Evolutionary conservation across 2,888 invertebrate species (phyloP).

Genomic region (Macrosoma leucophasiata): DNA sequence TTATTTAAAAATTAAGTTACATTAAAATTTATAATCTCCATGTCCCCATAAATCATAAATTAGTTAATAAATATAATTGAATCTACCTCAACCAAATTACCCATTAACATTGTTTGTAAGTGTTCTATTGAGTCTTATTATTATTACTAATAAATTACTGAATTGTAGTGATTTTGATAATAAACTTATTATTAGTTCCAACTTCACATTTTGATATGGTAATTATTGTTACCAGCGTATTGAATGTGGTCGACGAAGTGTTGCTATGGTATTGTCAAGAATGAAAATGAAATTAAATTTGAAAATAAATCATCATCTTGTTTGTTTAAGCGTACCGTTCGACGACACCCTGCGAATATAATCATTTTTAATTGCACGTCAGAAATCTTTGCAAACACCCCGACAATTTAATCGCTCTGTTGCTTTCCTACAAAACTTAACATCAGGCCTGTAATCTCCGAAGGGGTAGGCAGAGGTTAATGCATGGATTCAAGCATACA

Average conservation of each 20-base stretch:
- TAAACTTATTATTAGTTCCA: constrained; percentile 62
- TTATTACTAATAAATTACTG: constrained; percentile 62
- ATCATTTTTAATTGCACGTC: no score
- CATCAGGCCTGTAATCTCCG: no score
- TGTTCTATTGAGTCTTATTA: constrained; percentile 72
- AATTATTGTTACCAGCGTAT: constrained; percentile 70
- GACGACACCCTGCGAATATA: no score
- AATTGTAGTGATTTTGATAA: constrained; percentile 67
- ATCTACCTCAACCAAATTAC: constrained; percentile 75
- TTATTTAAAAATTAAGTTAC: constrained; percentile 7
- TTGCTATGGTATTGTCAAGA: constrained; percentile 56
- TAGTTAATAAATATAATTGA: constrained; percentile 56
- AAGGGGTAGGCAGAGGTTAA: no score
- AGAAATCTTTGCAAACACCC: no score
- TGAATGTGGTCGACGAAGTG: constrained; percentile 58
- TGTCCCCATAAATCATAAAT: constrained; percentile 33
- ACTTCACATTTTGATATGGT: constrained; percentile 70
- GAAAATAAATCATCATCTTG: constrained; percentile 32
- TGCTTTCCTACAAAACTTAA: no score
- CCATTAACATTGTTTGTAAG: constrained; percentile 70
- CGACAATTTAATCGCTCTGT: no score
- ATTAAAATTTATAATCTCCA: constrained; percentile 15
- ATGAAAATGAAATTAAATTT: constrained; percentile 41
- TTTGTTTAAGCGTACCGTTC: no score
- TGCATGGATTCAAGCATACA: no score